Conservation (phyloP, 1,140 invertebrate species). For the Lasioglossum albipes region DNA sequence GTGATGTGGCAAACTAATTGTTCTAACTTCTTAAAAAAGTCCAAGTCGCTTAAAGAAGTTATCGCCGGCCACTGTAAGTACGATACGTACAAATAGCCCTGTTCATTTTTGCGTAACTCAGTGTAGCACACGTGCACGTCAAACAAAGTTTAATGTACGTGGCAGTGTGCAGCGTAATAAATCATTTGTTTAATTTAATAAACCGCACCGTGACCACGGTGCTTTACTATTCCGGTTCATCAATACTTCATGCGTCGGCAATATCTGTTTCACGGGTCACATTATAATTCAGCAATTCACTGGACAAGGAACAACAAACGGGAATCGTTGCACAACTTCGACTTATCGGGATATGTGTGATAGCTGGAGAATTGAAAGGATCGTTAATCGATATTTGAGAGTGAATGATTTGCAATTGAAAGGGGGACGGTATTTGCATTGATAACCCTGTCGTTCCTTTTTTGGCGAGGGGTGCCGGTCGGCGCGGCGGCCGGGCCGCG, state of each 20-base stretch:
- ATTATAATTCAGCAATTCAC: neutral
- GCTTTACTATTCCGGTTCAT: neutral
- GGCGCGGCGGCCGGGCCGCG: too few species aligned
- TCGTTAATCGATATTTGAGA: conserved; percentile 12
- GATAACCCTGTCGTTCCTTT: neutral
- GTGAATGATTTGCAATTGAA: neutral
- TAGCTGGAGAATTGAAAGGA: too few species aligned
- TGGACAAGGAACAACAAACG: neutral
- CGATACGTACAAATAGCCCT: too few species aligned
- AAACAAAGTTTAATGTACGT: too few species aligned
- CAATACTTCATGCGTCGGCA: neutral
- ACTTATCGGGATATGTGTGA: neutral
- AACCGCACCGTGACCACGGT: neutral
- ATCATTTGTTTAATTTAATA: neutral
- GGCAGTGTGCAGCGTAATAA: neutral
- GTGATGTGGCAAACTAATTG: too few species aligned
- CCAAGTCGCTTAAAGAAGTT: too few species aligned
- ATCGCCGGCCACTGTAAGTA: too few species aligned
- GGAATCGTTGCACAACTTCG: neutral
- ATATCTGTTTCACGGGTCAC: neutral
- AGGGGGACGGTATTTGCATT: neutral
- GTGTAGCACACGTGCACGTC: too few species aligned
- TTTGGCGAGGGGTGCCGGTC: neutral
- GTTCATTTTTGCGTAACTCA: too few species aligned
- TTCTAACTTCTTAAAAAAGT: too few species aligned